phyloP scores from a whole-genome alignment of 2,113 vertebrate genomes.

The Gymnocephalus cernua region DNA sequence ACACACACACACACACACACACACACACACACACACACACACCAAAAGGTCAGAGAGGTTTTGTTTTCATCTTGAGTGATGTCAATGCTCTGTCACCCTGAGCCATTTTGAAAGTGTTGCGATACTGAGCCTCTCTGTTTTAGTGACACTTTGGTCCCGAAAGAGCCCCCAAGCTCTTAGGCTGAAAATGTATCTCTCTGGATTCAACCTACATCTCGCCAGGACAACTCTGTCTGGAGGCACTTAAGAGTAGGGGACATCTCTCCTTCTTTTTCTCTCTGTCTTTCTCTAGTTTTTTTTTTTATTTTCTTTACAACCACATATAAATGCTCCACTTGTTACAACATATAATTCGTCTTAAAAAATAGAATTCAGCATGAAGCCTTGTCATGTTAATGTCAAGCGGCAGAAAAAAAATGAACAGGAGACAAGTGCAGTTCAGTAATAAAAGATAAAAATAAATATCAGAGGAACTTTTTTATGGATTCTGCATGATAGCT shows the following conservation, averaged over 20 bases:
- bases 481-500: background rate
- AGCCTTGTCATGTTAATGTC: background rate
- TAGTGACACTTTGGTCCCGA: conserved; percentile 68
- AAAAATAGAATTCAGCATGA: background rate
- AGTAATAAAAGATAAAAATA: background rate
- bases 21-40: conserved; percentile 8
- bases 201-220: conserved; percentile 51
- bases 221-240: conserved; percentile 59
- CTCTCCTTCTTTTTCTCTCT: conserved; percentile 1
- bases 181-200: conserved; percentile 70
- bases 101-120: conserved; percentile 70
- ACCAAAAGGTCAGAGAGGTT: conserved; percentile 68
- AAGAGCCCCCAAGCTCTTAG: conserved; percentile 54
- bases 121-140: conserved; percentile 69
- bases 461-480: background rate
- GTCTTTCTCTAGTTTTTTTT: background rate
- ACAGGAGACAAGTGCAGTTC: background rate
- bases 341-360: background rate
- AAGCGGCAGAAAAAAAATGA: background rate
- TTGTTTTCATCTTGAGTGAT: conserved; percentile 69
- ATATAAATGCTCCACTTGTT: background rate
- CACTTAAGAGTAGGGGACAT: conserved; percentile 48
- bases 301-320: background rate
- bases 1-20: background rate
- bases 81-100: conserved; percentile 66